Conservation (phyloP, 2,113 vertebrate species). For the Clupea harengus region DNA sequence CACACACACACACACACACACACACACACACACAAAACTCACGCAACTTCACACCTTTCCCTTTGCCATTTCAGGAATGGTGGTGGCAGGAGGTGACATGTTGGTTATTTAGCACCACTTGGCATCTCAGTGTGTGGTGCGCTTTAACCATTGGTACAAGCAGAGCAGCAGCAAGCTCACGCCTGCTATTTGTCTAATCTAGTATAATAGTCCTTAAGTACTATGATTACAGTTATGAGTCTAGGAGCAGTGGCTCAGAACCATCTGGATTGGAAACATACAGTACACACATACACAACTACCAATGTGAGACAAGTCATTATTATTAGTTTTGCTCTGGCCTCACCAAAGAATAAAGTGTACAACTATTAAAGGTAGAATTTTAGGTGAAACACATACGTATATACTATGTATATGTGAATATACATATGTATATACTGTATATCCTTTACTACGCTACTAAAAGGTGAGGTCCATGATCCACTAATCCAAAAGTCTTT, state of each 20-base stretch:
- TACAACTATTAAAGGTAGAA: not conserved
- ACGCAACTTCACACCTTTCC: not conserved
- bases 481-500: no score
- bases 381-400: not conserved
- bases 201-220: not conserved
- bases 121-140: conserved; percentile 2
- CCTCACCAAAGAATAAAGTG: not conserved
- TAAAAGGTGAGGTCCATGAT: no score
- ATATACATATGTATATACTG: no score
- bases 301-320: not conserved
- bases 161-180: not conserved
- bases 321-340: not conserved
- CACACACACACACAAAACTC: not conserved
- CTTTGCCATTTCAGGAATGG: not conserved
- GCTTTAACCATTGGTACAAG: not conserved
- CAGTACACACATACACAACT: not conserved
- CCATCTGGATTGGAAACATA: not conserved
- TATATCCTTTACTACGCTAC: no score
- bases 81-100: conserved; percentile 17
- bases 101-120: conserved; percentile 7
- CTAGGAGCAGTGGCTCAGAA: not conserved
- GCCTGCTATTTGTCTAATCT: not conserved
- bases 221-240: not conserved
- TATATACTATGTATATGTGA: not conserved
- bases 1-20: not conserved